Base-by-base conservation (phyloP, 1,140 invertebrate genomes). In the Conus ventricosus region DNA sequence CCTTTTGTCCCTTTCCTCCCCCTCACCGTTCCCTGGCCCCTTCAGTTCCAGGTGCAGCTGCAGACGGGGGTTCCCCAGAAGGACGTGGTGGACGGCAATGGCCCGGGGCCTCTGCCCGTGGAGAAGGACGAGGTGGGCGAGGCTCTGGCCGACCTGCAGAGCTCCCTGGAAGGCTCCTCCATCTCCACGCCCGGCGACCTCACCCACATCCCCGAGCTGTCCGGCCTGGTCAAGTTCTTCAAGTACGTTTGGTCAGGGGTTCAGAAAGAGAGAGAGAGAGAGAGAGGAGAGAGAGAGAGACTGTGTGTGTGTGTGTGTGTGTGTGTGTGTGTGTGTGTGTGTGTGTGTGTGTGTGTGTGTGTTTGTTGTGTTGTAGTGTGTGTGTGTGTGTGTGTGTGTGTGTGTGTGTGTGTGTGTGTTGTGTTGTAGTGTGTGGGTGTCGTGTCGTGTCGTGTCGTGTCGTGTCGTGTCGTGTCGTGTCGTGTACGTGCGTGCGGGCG, bases 1-100 rank as follows among this genome's bases (percentile, higher is more conserved):
- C 67, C 20, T 8, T 71, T 20, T 71, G 4, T 7, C 67, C 67
- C 23, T 0, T 8, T 4, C 67, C 39, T 3, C 39, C 39, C 39
- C 39, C 39, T 39, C 39, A 39, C 39, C 39, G 39, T 39, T 39
- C 39, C 39, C 39, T 39, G 39, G 39, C 39, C 39, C 67, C 6
- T 51, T 51, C 95, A 99, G 97, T 96, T 99, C 10, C 99, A 99
- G 97, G 97, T 99, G 10, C 98, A 98, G 93, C 96, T 99, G n/a
- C 98, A 99, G 95, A 97, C 97, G 2, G 96, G 96, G 89, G 95
- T 97, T 75, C 97, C 97, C 15, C 97, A 98, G 57, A 60, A 39
- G 39, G 39, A 39, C 39, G 39, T 39, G 39, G 82, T 92, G 54
- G 92, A 94, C 83, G 39, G 17, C 60, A 63, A 63, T 1, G 60